Base-by-base conservation (phyloP, 2,113 vertebrate genomes). In the Xerus inauris region DNA sequence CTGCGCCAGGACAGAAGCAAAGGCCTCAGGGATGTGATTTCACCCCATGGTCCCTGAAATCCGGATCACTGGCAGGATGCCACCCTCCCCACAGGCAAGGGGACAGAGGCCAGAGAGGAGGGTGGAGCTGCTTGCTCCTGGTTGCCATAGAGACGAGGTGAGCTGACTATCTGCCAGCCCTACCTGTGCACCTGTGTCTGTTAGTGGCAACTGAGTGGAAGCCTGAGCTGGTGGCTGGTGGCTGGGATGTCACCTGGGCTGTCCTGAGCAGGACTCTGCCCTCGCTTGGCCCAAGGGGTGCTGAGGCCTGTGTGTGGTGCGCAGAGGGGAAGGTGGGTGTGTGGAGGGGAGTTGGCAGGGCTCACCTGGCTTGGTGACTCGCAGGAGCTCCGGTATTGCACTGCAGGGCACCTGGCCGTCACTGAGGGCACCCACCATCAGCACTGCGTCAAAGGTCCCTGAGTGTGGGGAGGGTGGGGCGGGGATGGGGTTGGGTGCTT, bases 401-500 rank as follows among this genome's bases (percentile, higher is more conserved):
- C 73, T 26, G 91, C 93, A 97, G 0, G 99, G 98, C 72, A 99
- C 98, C 0, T 99, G 98, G 59, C 99, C 99, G 2, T 92, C 94
- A 57, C 99, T 99, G 85, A 99, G 98, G 0, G 98, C 99, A 12
- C 99, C 99, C 62, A 99, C 99, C 1, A 99, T 98, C 40, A 99
- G 93, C 89, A 99, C 99, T 0, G 99, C 98, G 1, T 99, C 99
- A 81, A 99, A 99, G 4, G 75, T 94, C 64, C 96, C 99, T 99
- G 97, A 3, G 57, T 20, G 17, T 3, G 0, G 12, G 28, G 24
- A 14, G 24, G 9, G 1, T 22, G 8, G 20, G 0, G 7, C 45
- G 80, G 17, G 5, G 80, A 49, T 6, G 8, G 10, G 32, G 20
- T 65, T 30, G 38, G 51, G 28, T 6, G 45, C 32, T 57, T n/a